These are phyloP conservation scores for Cerastis leucographa DNA, from an alignment of 2,888 invertebrate genomes.

Conservation along the genomic window DNA sequence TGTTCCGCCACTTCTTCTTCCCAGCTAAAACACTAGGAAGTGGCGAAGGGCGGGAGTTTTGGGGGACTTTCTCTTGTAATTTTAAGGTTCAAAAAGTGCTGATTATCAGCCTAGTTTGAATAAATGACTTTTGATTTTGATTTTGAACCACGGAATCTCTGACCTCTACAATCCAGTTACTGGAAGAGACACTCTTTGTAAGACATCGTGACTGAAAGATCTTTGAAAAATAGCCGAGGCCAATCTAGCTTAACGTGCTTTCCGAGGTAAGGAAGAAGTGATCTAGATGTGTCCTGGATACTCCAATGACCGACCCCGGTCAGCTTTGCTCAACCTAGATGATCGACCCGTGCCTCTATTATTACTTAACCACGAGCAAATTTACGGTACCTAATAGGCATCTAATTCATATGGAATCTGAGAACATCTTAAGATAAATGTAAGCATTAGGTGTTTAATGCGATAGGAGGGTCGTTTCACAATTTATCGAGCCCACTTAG, in stretches of 20 bases:
- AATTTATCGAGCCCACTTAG: slow-evolving; percentile 34
- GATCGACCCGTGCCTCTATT: neutral
- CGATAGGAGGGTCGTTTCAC: slow-evolving; percentile 1
- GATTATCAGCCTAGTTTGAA: too few relatives aligned
- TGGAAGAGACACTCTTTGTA: neutral
- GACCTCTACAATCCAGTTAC: neutral
- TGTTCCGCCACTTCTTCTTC: too few relatives aligned
- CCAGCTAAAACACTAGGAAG: too few relatives aligned
- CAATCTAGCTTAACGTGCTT: neutral
- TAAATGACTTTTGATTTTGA: too few relatives aligned
- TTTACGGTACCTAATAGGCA: neutral
- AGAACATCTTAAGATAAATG: slow-evolving; percentile 23
- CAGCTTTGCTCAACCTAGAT: neutral
- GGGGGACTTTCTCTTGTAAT: too few relatives aligned
- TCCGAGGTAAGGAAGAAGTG: neutral
- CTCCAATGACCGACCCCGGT: neutral
- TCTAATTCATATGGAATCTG: neutral
- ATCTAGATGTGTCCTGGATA: neutral
- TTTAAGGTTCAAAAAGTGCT: too few relatives aligned
- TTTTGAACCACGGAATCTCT: neutral
- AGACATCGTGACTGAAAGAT: neutral
- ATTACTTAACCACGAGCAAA: neutral
- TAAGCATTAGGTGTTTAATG: slow-evolving; percentile 16
- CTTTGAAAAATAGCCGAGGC: neutral
- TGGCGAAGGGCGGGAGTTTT: too few relatives aligned